Evolutionary conservation across 2,888 invertebrate species (phyloP), one percentile per base, ranked within the genome.

Genomic region (Nemoura dubitans): DNA sequence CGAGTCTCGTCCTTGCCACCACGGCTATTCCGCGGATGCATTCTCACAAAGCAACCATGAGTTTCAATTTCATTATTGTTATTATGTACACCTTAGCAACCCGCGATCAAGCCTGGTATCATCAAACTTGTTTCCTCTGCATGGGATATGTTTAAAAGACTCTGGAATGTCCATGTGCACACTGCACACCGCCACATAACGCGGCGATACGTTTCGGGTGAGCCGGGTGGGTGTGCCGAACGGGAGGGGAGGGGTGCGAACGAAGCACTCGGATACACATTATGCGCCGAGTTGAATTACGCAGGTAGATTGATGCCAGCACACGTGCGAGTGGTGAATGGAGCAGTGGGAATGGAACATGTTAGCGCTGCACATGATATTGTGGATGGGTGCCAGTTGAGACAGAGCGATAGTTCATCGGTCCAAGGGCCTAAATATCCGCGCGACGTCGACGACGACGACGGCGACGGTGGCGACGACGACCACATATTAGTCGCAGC

Each of bases 381-480:
- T 84, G 76, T 84, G 84, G 84, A 84, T 16, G 26, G 26, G 26
- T 84, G 84, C 84, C 84, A 84, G 84, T n/a, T 59, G 59, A 59
- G 21, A 14, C 59, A 21, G 3, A 59, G 76, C 84, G 59, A 84
- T 84, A 76, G 28, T 76, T 84, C 84, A 84, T 84, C 84, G 76
- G 59, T 26, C 42, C 36, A 42, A 10, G 59, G 83, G 83, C 43
- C 83, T 83, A 83, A 83, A 83, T 83, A 42, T 83, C 83, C 42
- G 14, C 14, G 59, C 59, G 16, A 36, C 36, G 36, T 6, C 59
- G 59, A 59, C 59, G 59, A 21, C 10, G 59, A 59, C 59, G 59
- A 21, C 21, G 16, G 21, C 59, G 59, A 59, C 59, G 59, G 21
- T 14, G 16, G 21, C 59, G 59, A 59, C 59, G 59, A 83, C 83